Evolutionary conservation across 2,888 invertebrate genomes (phyloP).

Genomic region (Machimus atricapillus): DNA sequence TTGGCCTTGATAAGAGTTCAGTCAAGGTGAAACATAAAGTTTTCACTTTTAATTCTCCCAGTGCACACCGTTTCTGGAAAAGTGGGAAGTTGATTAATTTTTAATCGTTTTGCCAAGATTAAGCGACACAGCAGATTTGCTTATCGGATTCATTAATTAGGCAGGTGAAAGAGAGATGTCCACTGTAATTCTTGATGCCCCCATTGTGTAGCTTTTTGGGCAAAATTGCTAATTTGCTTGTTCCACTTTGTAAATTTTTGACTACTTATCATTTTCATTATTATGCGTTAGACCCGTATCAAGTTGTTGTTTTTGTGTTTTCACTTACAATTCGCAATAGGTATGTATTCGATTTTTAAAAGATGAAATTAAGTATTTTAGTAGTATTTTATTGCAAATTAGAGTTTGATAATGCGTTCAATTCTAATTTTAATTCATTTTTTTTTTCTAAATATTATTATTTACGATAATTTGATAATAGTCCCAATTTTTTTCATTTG

Average conservation of each 20-base stretch:
- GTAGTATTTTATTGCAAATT: too few species aligned
- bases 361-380: too few species aligned
- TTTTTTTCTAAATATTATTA: too few species aligned
- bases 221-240: not conserved
- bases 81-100: slow-evolving; percentile 1
- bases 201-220: not conserved
- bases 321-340: not conserved
- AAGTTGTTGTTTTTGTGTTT: not conserved
- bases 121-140: not conserved
- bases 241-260: not conserved
- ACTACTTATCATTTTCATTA: not conserved
- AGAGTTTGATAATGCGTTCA: too few species aligned
- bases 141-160: not conserved
- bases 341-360: too few species aligned
- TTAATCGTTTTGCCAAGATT: not conserved
- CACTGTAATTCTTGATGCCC: not conserved
- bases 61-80: not conserved
- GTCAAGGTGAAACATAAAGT: slow-evolving; percentile 18
- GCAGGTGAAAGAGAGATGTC: not conserved
- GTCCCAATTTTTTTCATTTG: too few species aligned
- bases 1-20: slow-evolving; percentile 24
- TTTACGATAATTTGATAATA: too few species aligned
- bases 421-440: too few species aligned
- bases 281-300: not conserved
- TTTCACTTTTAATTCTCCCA: slow-evolving; percentile 10